Conservation (phyloP, 2,113 vertebrate genomes). For the Gyps fulvus region DNA sequence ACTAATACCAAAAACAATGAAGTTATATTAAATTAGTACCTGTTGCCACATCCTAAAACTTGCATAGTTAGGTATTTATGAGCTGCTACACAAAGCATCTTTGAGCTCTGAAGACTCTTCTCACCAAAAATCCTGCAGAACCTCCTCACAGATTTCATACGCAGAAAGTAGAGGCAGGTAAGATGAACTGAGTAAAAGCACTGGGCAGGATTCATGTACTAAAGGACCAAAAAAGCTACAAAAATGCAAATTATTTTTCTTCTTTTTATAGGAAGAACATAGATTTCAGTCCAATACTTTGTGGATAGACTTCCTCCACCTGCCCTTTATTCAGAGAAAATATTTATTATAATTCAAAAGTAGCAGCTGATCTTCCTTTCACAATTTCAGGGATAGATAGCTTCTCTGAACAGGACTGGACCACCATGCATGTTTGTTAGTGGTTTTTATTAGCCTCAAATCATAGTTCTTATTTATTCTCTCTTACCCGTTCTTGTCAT, state of each 20-base stretch:
- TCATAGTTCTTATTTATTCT: neutral
- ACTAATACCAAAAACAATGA: neutral
- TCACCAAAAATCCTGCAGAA: neutral
- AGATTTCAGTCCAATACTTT: neutral
- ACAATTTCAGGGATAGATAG: neutral
- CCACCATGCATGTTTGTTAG: neutral
- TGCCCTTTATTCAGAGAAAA: neutral
- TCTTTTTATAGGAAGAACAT: neutral
- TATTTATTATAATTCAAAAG: neutral
- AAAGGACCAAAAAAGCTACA: neutral
- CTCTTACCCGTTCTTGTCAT: neutral
- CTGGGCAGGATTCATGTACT: neutral
- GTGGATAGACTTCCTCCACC: neutral
- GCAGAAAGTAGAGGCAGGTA: neutral
- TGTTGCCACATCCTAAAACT: neutral
- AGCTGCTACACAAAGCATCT: neutral
- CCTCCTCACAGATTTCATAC: neutral
- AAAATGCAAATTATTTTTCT: neutral
- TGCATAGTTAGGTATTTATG: neutral
- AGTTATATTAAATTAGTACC: neutral
- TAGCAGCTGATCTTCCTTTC: neutral
- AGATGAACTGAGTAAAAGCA: neutral
- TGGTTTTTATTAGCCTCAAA: neutral
- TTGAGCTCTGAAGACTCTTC: neutral
- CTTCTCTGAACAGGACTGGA: neutral